Percentiles rank a stretch among this genome's conserved stretches.
Conservation (phyloP, 2,888 invertebrate genomes). For the Automeris io region DNA sequence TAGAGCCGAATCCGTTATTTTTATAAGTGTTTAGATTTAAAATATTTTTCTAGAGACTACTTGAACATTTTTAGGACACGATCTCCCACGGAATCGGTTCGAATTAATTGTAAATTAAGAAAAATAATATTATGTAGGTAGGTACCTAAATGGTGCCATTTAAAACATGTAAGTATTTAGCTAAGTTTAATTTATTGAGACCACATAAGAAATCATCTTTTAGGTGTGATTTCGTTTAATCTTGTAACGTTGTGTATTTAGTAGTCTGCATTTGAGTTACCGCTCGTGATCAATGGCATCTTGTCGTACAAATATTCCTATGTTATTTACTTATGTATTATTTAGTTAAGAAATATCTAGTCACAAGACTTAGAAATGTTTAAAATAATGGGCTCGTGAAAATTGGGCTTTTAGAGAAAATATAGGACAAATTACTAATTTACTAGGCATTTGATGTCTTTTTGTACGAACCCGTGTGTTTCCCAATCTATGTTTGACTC, state of each 20-base stretch:
- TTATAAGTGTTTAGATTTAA: conserved; percentile 68
- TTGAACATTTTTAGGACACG: conserved; percentile 60
- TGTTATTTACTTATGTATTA: conserved; percentile 73
- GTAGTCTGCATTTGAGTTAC: conserved; percentile 76
- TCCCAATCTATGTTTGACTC: neutral
- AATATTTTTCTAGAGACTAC: conserved; percentile 70
- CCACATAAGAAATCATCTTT: conserved; percentile 48
- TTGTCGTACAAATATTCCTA: conserved; percentile 78
- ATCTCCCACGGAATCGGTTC: conserved; percentile 72
- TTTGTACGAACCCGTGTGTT: conserved; percentile 31
- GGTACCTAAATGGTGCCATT: conserved; percentile 40
- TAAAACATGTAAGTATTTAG: conserved; percentile 47
- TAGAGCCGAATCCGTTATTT: conserved; percentile 71
- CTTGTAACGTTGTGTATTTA: conserved; percentile 63
- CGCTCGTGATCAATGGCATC: conserved; percentile 76
- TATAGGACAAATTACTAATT: conserved; percentile 43
- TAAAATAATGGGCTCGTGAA: conserved; percentile 61
- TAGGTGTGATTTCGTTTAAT: conserved; percentile 70
- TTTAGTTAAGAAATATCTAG: conserved; percentile 74
- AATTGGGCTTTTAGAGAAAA: conserved; percentile 63
- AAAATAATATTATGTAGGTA: conserved; percentile 31
- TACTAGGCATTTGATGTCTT: conserved; percentile 61
- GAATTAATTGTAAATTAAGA: conserved; percentile 48
- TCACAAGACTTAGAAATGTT: conserved; percentile 75
- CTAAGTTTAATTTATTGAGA: conserved; percentile 71